phyloP scores from a whole-genome alignment of 2,797 vertebrate species.

The Rhinatrema bivittatum region DNA sequence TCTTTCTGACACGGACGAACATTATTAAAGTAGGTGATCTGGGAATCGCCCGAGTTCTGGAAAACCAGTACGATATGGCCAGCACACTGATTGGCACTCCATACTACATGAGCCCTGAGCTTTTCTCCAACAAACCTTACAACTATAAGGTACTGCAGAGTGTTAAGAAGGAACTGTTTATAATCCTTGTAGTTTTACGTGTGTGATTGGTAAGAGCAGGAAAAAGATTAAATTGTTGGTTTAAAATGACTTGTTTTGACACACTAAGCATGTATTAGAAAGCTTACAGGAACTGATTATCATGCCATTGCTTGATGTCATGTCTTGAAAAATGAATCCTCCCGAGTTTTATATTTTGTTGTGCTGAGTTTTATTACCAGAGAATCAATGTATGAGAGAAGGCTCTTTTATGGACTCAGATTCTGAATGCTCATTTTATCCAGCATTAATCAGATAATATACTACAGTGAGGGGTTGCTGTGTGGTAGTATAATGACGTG shows the following conservation, averaged over 20 bases:
- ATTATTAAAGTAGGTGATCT: constrained; percentile 98
- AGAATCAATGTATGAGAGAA: no score
- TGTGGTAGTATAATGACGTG: no score
- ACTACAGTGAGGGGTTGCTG: no score
- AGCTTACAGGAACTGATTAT: no score
- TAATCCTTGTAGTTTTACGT: background rate
- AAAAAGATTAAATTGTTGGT: background rate
- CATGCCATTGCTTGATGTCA: no score
- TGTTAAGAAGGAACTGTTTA: no score
- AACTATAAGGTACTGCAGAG: constrained; percentile 99
- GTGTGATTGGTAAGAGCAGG: background rate
- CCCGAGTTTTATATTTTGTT: no score
- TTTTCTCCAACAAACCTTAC: constrained; percentile 93
- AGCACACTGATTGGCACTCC: constrained; percentile 95
- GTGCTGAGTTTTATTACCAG: no score
- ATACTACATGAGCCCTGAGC: constrained; percentile 97
- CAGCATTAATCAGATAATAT: no score
- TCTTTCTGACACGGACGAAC: constrained; percentile 89
- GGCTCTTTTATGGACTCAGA: no score
- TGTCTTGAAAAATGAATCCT: no score
- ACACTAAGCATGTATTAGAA: constrained; percentile 1
- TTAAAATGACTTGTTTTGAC: background rate
- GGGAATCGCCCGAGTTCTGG: constrained; percentile 88
- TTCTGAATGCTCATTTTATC: no score
- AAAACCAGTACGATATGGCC: constrained; percentile 93